Conservation (phyloP, 2,888 invertebrate genomes). For the Diarsia brunnea region DNA sequence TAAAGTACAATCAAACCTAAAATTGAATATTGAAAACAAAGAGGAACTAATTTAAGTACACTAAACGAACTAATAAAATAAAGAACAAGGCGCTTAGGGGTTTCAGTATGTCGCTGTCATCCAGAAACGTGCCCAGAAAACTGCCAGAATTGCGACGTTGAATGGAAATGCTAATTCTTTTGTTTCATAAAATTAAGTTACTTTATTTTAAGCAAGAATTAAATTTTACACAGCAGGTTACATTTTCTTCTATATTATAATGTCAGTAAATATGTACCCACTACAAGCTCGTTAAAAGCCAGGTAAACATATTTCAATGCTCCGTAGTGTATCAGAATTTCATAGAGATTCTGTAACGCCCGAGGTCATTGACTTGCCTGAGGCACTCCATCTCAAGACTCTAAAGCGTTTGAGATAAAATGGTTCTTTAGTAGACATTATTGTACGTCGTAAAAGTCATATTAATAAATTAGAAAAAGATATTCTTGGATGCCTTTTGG, state of each 20-base stretch:
- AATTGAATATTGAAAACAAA: no score
- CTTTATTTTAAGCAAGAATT: not conserved
- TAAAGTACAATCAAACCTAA: no score
- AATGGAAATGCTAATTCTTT: no score
- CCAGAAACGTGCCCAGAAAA: no score
- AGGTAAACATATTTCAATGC: not conserved
- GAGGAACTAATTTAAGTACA: no score
- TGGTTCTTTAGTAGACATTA: conserved; percentile 13
- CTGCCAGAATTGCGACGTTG: no score
- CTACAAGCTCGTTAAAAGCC: not conserved
- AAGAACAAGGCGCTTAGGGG: no score
- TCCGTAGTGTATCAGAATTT: not conserved
- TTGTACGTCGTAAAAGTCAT: not conserved
- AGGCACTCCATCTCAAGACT: conserved; percentile 16
- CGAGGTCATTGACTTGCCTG: conserved; percentile 21
- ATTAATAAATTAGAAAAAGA: conserved; percentile 18
- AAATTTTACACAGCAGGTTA: not conserved
- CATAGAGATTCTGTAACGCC: not conserved
- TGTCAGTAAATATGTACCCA: not conserved
- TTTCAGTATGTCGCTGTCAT: no score
- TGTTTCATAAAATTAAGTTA: no score
- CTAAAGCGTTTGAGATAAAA: conserved; percentile 40
- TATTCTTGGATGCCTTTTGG: not conserved
- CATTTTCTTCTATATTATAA: not conserved
- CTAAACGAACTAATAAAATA: no score